These are phyloP conservation scores for Dipodomys merriami DNA, from an alignment of 2,113 vertebrate genomes.

Conservation along the genomic window DNA sequence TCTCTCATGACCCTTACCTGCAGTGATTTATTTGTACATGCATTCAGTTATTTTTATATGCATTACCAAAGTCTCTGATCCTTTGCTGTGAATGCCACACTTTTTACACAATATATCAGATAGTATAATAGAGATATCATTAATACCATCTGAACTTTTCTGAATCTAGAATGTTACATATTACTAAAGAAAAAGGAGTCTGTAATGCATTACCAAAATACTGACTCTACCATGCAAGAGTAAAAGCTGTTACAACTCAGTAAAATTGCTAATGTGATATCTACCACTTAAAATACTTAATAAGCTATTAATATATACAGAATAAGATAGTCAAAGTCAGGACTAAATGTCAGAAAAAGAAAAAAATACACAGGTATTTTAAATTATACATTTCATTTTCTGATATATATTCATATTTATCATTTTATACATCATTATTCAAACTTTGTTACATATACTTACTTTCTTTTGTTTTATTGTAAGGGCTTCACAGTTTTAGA, in stretches of 20 bases:
- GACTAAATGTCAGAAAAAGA: background rate
- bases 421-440: background rate
- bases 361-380: background rate
- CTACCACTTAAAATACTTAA: background rate
- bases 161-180: background rate
- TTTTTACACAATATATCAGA: background rate
- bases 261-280: background rate
- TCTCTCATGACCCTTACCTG: constrained; percentile 35
- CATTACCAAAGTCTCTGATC: constrained; percentile 37
- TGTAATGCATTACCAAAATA: constrained; percentile 12
- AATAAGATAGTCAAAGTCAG: constrained; percentile 5
- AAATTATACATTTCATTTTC: background rate
- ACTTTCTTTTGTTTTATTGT: background rate
- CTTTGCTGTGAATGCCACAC: background rate
- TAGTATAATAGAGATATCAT: constrained; percentile 15
- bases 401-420: background rate
- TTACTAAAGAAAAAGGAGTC: constrained; percentile 3
- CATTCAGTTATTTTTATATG: constrained; percentile 38
- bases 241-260: background rate
- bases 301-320: background rate
- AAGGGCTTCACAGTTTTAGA: background rate
- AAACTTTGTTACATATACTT: background rate
- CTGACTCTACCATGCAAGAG: background rate
- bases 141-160: constrained; percentile 5
- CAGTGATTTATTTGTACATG: constrained; percentile 36